Conservation (phyloP, 2,888 invertebrate genomes). For the Neoaliturus tenellus region DNA sequence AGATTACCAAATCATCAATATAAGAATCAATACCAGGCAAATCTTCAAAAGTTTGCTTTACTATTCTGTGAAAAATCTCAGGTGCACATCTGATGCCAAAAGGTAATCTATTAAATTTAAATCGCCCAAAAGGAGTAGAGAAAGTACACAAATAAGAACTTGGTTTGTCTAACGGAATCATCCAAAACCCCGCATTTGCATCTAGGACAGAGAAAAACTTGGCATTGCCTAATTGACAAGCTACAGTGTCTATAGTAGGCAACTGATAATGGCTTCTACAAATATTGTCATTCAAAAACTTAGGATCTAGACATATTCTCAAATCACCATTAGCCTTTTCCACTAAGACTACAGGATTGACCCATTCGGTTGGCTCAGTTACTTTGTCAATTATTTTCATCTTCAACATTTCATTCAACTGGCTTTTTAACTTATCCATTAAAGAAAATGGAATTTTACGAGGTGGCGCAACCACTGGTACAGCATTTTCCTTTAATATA, state of each 20-base stretch:
- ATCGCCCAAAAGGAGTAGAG: conserved; percentile 64
- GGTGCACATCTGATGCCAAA: conserved; percentile 62
- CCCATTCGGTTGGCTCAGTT: conserved; percentile 68
- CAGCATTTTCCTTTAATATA: too few species aligned
- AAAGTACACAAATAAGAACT: conserved; percentile 63
- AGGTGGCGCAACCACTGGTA: conserved; percentile 57
- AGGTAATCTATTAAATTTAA: conserved; percentile 63
- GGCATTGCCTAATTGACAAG: conserved; percentile 64
- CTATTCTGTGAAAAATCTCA: conserved; percentile 61
- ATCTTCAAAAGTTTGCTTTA: conserved; percentile 59
- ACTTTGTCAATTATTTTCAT: conserved; percentile 69
- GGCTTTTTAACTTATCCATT: conserved; percentile 60
- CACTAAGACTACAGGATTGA: conserved; percentile 69
- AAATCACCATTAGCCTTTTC: conserved; percentile 64
- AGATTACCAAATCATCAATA: conserved; percentile 55
- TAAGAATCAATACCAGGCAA: conserved; percentile 54
- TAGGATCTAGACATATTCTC: conserved; percentile 70
- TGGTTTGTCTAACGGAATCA: conserved; percentile 62
- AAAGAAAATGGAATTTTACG: conserved; percentile 62
- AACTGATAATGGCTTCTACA: conserved; percentile 63
- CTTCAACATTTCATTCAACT: conserved; percentile 62
- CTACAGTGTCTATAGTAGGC: conserved; percentile 67
- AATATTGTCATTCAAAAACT: conserved; percentile 69
- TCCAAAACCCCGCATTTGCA: conserved; percentile 65
- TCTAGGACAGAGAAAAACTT: conserved; percentile 66